These are phyloP conservation scores for Eulacestoma nigropectus DNA, from an alignment of 2,113 vertebrate genomes.

Conservation along the genomic window DNA sequence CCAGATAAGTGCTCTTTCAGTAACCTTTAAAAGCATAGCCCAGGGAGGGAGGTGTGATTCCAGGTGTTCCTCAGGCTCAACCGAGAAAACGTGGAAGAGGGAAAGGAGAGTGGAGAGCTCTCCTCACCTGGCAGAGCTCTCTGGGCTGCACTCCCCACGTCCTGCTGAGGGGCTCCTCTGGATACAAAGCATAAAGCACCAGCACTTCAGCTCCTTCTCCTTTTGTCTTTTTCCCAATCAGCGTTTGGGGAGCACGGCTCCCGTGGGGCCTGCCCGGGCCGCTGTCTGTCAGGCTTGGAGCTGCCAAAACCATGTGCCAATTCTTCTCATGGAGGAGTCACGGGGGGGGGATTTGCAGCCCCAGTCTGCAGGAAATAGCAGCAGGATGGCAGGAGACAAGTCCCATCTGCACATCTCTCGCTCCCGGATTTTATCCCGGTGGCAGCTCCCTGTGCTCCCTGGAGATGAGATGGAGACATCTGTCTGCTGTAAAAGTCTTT, in stretches of 20 bases:
- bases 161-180: not conserved
- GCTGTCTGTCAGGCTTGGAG: not conserved
- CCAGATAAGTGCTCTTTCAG: constrained; percentile 32
- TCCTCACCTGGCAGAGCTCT: not conserved
- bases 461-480: not conserved
- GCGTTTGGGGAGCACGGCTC: not conserved
- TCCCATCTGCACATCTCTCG: not conserved
- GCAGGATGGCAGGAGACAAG: not conserved
- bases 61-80: not conserved
- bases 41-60: not conserved
- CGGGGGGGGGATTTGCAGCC: not conserved
- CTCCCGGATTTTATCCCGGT: not conserved
- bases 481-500: not conserved
- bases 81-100: accelerated
- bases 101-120: not conserved
- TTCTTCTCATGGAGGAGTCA: not conserved
- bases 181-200: not conserved
- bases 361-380: not conserved
- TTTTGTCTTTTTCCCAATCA: too few relatives aligned
- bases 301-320: constrained; percentile 56
- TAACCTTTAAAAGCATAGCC: not conserved
- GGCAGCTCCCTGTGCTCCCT: not conserved
- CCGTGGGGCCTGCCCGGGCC: not conserved
- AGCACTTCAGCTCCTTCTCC: not conserved
- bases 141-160: accelerated